A percentile compares a stretch with the other conserved stretches of the same genome.
Conservation (phyloP, 1,140 invertebrate species). For the Cataglyphis hispanica region DNA sequence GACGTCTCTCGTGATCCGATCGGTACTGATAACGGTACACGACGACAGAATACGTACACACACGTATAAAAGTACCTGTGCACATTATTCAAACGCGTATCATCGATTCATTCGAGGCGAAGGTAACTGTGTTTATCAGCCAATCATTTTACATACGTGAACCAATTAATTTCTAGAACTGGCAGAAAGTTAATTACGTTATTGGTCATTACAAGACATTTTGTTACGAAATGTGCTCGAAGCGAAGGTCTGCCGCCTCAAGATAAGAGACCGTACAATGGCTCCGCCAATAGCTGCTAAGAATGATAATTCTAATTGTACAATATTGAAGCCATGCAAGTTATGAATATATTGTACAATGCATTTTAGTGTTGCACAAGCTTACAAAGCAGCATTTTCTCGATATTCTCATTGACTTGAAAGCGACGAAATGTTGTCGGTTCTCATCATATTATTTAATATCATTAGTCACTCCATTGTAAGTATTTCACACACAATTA, state of each 20-base stretch:
- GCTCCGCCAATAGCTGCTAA: slow-evolving; percentile 21
- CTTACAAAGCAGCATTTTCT: slow-evolving; percentile 50
- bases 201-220: slow-evolving; percentile 58
- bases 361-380: slow-evolving; percentile 53
- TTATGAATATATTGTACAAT: slow-evolving; percentile 54
- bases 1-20: slow-evolving; percentile 68
- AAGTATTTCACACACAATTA: slow-evolving; percentile 1
- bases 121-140: slow-evolving; percentile 16
- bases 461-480: slow-evolving; percentile 46
- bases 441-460: slow-evolving; percentile 38
- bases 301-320: slow-evolving; percentile 61
- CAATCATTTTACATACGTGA: slow-evolving; percentile 1
- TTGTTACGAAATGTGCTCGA: slow-evolving; percentile 46
- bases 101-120: slow-evolving; percentile 2
- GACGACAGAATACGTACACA: slow-evolving; percentile 12
- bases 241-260: slow-evolving; percentile 27
- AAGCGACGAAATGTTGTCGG: slow-evolving; percentile 45
- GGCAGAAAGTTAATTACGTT: slow-evolving; percentile 65
- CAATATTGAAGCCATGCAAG: slow-evolving; percentile 38
- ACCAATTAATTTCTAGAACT: slow-evolving; percentile 67
- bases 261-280: slow-evolving; percentile 21
- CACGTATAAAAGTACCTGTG: slow-evolving; percentile 42
- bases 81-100: slow-evolving; percentile 55
- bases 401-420: slow-evolving; percentile 29
- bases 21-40: slow-evolving; percentile 73